These are phyloP conservation scores for Nephila pilipes DNA, from an alignment of 1,140 invertebrate species.

Conservation along the genomic window DNA sequence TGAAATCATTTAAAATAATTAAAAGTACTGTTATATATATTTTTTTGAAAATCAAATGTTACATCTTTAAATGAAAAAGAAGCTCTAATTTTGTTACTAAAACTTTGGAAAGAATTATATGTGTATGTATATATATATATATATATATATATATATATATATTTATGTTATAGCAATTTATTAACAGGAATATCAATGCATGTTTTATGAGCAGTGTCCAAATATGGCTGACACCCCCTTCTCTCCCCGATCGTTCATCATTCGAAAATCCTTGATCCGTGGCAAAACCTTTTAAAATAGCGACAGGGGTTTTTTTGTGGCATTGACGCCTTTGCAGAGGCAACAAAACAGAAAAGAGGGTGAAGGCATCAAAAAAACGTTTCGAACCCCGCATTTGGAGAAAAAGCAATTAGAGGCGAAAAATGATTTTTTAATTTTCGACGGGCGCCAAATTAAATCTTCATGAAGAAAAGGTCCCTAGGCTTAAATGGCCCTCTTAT, in stretches of 20 bases:
- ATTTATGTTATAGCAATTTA: too few species aligned
- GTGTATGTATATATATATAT: too few species aligned
- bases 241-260: not conserved
- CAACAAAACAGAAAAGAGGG: slow-evolving; percentile 33
- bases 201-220: not conserved
- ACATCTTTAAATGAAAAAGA: too few species aligned
- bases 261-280: slow-evolving; percentile 10
- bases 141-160: too few species aligned
- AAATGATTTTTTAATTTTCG: slow-evolving; percentile 70
- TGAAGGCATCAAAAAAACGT: slow-evolving; percentile 33
- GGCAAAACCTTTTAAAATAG: slow-evolving; percentile 64
- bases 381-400: slow-evolving; percentile 22
- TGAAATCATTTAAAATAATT: too few species aligned
- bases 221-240: not conserved
- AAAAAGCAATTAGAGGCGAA: slow-evolving; percentile 63
- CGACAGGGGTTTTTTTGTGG: slow-evolving; percentile 14
- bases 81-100: too few species aligned
- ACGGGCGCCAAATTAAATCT: slow-evolving; percentile 66
- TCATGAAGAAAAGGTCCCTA: slow-evolving; percentile 51
- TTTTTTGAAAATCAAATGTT: too few species aligned
- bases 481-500: slow-evolving; percentile 40
- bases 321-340: not conserved
- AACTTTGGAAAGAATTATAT: too few species aligned
- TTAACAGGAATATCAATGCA: too few species aligned
- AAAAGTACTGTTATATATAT: too few species aligned